Conservation (phyloP, 2,113 vertebrate species). For the Tragelaphus imberbis region DNA sequence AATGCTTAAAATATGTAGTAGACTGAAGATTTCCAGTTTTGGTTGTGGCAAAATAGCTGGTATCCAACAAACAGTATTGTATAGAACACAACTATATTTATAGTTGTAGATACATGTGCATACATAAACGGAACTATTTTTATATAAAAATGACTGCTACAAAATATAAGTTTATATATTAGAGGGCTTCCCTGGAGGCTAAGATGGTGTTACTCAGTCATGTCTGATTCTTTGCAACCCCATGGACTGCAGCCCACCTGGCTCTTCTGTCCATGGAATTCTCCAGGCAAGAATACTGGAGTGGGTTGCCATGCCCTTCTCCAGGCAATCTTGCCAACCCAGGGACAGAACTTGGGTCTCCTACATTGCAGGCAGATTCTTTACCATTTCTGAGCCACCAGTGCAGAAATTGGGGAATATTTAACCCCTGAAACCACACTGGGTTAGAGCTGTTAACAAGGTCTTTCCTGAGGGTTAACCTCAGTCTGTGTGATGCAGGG, state of each 20-base stretch:
- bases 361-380: neutral
- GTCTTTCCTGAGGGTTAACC: neutral
- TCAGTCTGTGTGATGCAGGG: neutral
- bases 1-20: neutral
- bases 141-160: neutral
- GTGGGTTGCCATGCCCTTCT: neutral
- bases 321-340: neutral
- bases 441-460: neutral
- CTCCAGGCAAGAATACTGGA: neutral
- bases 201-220: neutral
- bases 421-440: neutral
- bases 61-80: neutral
- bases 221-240: neutral
- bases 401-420: neutral
- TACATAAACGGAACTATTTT: neutral
- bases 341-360: neutral
- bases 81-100: neutral
- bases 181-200: neutral
- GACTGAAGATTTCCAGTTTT: neutral
- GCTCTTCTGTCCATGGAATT: neutral
- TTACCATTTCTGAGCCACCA: neutral
- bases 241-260: neutral
- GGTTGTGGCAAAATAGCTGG: neutral
- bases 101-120: neutral
- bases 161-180: neutral